Evolutionary conservation across 2,113 vertebrate species (phyloP), one percentile per base, ranked within the genome.

Genomic region (Himantopus leucocephalus): DNA sequence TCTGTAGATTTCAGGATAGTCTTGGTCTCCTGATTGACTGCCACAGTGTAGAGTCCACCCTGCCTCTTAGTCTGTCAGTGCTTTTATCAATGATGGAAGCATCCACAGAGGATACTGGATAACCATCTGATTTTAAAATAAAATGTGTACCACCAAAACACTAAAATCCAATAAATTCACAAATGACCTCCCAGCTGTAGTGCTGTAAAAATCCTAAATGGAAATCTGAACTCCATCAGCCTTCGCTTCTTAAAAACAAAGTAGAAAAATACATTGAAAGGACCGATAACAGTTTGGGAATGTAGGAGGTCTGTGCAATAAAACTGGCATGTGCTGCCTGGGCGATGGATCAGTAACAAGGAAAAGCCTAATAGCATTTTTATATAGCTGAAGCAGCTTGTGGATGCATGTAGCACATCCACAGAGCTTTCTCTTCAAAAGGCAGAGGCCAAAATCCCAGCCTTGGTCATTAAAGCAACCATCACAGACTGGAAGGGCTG

Each of bases 91-190:
- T 60, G 64, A 56, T 58, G 85, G 88, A 90, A 90, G 53, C n/a
- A 39, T 47, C 77, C 43, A 41, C 64, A 48, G 72, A 88, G 66
- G 56, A 72, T 58, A 48, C 41, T 62, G 67, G 56, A 85, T 72
- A 85, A 92, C 48, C 34, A 73, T 84, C 77, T 88, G 32, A 72
- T 91, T 94, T 72, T 55, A 79, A 91, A 88, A 67, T 76, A 56
- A 92, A 96, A n/a, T n/a, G n/a, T 41, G 24, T 82, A 71, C 53
- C 35, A 60, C 48, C 75, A 72, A 74, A 92, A 47, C 66, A 34
- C 74, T 88, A 53, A 75, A 92, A 95, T 83, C 19, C 83, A 80
- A 45, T 76, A 83, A 89, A 84, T 86, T 84, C 59, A 89, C 63
- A 70, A 88, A 84, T 66, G 30, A 76, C 73, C 24, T 93, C 39